Conservation (phyloP, 2,113 vertebrate species). For the Dinomys branickii region DNA sequence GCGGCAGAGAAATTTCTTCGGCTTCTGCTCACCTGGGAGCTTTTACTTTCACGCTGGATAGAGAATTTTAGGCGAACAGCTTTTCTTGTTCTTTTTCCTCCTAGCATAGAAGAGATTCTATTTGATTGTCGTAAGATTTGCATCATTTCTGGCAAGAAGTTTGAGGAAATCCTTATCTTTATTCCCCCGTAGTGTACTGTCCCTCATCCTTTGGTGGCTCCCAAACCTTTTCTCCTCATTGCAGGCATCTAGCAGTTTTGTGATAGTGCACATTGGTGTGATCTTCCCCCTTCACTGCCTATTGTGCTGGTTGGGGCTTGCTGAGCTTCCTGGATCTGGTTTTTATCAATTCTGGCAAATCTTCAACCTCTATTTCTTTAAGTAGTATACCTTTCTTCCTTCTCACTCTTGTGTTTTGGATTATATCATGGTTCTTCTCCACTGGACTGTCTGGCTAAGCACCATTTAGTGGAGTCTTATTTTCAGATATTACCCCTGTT, state of each 20-base stretch:
- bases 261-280: background rate
- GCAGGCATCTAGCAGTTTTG: background rate
- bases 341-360: background rate
- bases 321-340: background rate
- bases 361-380: background rate
- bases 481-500: background rate
- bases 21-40: background rate
- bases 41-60: background rate
- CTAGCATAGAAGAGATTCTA: background rate
- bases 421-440: background rate
- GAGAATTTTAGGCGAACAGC: background rate
- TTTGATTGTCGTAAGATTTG: background rate
- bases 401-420: background rate
- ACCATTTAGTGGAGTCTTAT: background rate
- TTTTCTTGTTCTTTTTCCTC: background rate
- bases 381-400: background rate
- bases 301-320: background rate
- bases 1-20: background rate
- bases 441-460: background rate
- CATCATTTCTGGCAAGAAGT: background rate
- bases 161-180: background rate
- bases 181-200: background rate
- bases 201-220: background rate
- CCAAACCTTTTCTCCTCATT: background rate
- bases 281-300: background rate